These are phyloP conservation scores for Dinomys branickii DNA, from an alignment of 2,113 vertebrate species.

Conservation along the genomic window DNA sequence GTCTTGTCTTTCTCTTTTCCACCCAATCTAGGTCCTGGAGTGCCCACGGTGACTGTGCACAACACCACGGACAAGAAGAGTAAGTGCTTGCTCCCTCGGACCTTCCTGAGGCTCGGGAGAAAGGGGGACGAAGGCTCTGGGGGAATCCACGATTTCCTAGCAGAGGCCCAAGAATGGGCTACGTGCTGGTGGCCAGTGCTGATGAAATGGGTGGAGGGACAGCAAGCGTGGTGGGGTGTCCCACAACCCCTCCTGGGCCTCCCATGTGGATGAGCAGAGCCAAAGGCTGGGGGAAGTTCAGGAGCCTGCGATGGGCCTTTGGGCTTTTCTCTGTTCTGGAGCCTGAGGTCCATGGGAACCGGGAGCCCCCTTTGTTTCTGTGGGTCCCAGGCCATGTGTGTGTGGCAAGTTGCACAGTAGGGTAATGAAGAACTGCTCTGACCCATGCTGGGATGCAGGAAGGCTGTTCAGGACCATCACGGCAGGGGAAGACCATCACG, in stretches of 20 bases:
- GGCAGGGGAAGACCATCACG: neutral
- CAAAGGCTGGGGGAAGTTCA: accelerated
- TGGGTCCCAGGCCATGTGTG: neutral
- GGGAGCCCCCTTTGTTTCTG: neutral
- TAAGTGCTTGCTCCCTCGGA: slow-evolving; percentile 84
- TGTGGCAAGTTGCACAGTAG: neutral
- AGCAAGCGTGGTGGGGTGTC: neutral
- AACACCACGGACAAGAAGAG: slow-evolving; percentile 90
- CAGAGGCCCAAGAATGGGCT: accelerated
- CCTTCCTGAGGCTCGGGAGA: accelerated
- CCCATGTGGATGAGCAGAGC: neutral
- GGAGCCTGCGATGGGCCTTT: too few species aligned
- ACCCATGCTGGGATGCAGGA: neutral
- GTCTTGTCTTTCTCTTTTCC: slow-evolving; percentile 47
- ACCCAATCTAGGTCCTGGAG: slow-evolving; percentile 88
- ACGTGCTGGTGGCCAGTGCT: accelerated
- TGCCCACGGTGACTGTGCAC: slow-evolving; percentile 93
- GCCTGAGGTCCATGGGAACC: accelerated
- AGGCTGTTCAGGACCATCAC: neutral
- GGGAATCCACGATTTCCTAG: accelerated
- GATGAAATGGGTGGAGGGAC: accelerated
- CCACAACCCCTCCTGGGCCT: neutral
- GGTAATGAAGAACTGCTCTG: neutral
- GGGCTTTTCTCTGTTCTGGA: accelerated
- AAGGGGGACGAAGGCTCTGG: accelerated